These are phyloP conservation scores for Trichechus manatus DNA, from an alignment of 2,113 vertebrate genomes.

Conservation along the genomic window DNA sequence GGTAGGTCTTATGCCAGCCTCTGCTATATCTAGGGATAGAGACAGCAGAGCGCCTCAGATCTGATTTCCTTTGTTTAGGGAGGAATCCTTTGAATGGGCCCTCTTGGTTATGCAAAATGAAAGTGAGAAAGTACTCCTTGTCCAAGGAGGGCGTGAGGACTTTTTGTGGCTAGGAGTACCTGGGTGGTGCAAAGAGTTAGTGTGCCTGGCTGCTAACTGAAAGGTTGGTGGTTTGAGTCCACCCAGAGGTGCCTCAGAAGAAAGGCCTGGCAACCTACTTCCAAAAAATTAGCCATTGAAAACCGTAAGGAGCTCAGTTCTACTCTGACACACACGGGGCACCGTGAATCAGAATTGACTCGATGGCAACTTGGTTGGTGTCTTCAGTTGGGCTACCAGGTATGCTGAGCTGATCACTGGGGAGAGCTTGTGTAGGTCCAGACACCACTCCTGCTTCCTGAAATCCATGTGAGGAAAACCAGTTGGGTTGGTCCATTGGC, in stretches of 20 bases:
- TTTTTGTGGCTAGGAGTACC: background rate
- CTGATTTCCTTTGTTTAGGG: conserved; percentile 39
- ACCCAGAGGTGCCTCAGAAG: too few species aligned
- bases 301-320: too few species aligned
- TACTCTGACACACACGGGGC: too few species aligned
- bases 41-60: background rate
- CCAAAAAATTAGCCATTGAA: too few species aligned
- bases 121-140: background rate
- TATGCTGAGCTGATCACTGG: background rate
- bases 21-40: background rate
- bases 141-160: background rate
- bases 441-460: background rate
- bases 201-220: too few species aligned
- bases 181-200: too few species aligned
- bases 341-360: too few species aligned
- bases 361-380: background rate
- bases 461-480: background rate
- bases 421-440: background rate
- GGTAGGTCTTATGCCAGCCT: background rate
- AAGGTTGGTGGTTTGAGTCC: too few species aligned
- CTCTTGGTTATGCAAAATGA: background rate
- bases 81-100: background rate
- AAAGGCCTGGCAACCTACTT: too few species aligned
- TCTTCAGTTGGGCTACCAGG: background rate
- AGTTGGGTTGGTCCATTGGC: background rate